phyloP scores from a whole-genome alignment of 2,797 vertebrate species.

The Triplophysa yarkandensis region DNA sequence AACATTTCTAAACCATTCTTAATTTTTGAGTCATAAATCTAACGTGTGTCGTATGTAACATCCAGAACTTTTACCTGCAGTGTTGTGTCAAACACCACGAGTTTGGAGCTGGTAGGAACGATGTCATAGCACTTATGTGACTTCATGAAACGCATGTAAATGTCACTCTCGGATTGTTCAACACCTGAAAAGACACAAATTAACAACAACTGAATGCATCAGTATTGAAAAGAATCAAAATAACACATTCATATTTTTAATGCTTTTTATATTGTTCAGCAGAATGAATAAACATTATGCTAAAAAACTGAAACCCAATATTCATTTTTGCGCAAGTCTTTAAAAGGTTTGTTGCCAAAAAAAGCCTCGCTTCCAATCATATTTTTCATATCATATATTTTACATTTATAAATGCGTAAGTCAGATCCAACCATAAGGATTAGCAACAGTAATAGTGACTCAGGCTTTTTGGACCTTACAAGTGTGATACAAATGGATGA shows the following conservation, averaged over 20 bases:
- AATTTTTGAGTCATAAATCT: background rate
- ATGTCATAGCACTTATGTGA: constrained; percentile 98
- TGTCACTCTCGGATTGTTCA: constrained; percentile 90
- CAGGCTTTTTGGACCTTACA: background rate
- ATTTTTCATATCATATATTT: background rate
- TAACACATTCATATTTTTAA: background rate
- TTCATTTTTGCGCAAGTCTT: too few species aligned
- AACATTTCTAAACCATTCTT: too few species aligned
- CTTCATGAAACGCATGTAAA: constrained; percentile 97
- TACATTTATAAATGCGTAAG: too few species aligned
- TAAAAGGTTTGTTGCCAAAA: background rate
- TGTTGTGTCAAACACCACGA: constrained; percentile 94
- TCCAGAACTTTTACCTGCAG: constrained; percentile 78
- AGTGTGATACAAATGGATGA: constrained; percentile 6
- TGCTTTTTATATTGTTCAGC: background rate
- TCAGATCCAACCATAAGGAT: background rate
- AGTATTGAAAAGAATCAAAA: background rate
- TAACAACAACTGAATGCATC: constrained; percentile 49
- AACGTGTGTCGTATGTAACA: background rate
- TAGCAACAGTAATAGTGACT: background rate
- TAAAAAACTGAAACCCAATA: background rate
- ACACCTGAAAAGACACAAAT: constrained; percentile 68
- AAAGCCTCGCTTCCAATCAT: background rate
- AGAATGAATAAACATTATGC: constrained; percentile 1
- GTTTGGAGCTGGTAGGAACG: constrained; percentile 93